Conservation (phyloP, 2,888 invertebrate genomes). For the Meteorus cinctellus region DNA sequence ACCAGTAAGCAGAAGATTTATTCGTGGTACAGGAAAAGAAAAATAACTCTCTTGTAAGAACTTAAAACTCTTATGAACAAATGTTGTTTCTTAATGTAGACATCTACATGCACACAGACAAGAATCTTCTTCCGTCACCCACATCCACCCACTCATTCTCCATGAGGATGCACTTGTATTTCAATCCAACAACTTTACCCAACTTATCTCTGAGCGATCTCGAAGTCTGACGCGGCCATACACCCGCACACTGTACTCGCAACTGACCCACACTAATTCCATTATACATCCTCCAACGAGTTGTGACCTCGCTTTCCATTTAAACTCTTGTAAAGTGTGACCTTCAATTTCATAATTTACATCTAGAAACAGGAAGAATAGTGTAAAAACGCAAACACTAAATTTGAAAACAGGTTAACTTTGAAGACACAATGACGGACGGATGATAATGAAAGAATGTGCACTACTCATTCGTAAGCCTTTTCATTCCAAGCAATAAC, state of each 20-base stretch:
- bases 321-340: slow-evolving; percentile 41
- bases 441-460: slow-evolving; percentile 23
- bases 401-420: not conserved
- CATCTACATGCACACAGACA: slow-evolving; percentile 6
- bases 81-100: slow-evolving; percentile 8
- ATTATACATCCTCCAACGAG: slow-evolving; percentile 32
- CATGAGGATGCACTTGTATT: slow-evolving; percentile 24
- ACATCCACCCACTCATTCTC: slow-evolving; percentile 12
- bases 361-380: slow-evolving; percentile 42
- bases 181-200: slow-evolving; percentile 26
- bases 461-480: slow-evolving; percentile 47
- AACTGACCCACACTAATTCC: slow-evolving; percentile 64
- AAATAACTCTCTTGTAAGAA: not conserved
- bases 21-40: not conserved
- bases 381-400: slow-evolving; percentile 16
- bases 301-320: slow-evolving; percentile 9
- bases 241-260: slow-evolving; percentile 61
- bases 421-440: slow-evolving; percentile 24
- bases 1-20: not conserved
- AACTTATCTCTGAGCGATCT: slow-evolving; percentile 24
- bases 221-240: slow-evolving; percentile 4
- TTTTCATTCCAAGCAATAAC: slow-evolving; percentile 60
- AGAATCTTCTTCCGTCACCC: not conserved
- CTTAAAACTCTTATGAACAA: not conserved
- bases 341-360: slow-evolving; percentile 70